A percentile compares a stretch with the other conserved stretches of the same genome.
phyloP scores from a whole-genome alignment of 2,797 vertebrate genomes.

The Malurus leucopterus region DNA sequence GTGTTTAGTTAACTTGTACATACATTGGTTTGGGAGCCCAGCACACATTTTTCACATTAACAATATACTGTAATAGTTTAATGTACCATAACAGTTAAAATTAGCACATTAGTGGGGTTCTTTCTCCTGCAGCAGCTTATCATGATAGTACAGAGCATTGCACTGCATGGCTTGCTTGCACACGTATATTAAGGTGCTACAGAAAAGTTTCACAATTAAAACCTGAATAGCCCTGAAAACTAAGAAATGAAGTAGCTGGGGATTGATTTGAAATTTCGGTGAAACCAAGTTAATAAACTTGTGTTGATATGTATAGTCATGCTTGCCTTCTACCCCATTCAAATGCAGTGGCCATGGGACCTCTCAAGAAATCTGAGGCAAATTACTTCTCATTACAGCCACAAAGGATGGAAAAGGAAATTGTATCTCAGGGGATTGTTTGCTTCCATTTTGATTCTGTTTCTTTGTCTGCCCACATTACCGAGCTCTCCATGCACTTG shows the following conservation, averaged over 20 bases:
- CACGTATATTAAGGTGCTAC: background rate
- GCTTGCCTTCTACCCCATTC: background rate
- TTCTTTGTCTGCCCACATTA: background rate
- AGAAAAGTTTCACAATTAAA: conserved; percentile 9
- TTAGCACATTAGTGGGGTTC: conserved; percentile 14
- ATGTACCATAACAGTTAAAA: conserved; percentile 54
- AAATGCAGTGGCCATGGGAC: background rate
- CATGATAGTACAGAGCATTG: background rate
- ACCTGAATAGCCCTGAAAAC: conserved; percentile 8
- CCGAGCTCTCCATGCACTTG: background rate
- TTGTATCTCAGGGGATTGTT: background rate
- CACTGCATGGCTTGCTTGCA: background rate
- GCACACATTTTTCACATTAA: background rate
- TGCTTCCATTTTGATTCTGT: background rate
- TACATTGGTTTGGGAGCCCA: background rate
- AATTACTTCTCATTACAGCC: conserved; percentile 11
- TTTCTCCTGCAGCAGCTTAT: conserved; percentile 24
- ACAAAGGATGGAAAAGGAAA: background rate
- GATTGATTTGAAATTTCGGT: conserved; percentile 17
- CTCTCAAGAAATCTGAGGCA: background rate
- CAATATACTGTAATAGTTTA: conserved; percentile 18
- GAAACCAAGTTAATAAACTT: conserved; percentile 24
- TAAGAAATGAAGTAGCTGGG: background rate
- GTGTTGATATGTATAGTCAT: conserved; percentile 11
- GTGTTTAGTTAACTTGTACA: conserved; percentile 25